Evolutionary conservation across 2,113 vertebrate species (phyloP).

Genomic region (Machaerirhynchus nigripectus): DNA sequence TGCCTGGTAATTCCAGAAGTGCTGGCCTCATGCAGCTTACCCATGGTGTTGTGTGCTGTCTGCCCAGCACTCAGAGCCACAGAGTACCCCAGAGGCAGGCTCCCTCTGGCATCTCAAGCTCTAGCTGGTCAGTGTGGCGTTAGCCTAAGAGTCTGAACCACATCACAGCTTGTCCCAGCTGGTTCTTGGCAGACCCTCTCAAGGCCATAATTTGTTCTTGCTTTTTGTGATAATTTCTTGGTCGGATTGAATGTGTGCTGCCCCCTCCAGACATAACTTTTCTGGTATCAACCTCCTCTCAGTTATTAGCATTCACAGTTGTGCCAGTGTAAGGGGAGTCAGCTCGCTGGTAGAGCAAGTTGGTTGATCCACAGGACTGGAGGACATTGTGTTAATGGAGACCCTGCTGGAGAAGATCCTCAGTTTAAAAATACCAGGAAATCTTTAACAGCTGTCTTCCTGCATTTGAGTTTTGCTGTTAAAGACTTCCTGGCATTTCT

Average conservation of each 20-base stretch:
- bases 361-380: background rate
- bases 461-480: background rate
- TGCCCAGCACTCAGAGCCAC: background rate
- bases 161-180: background rate
- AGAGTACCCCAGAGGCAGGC: background rate
- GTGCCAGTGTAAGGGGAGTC: background rate
- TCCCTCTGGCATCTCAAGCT: background rate
- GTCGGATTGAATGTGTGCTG: background rate
- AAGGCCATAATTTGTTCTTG: background rate
- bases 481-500: background rate
- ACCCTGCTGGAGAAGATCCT: background rate
- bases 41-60: background rate
- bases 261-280: background rate
- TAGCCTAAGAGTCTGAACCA: background rate
- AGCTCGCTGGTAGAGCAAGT: background rate
- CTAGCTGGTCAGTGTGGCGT: background rate
- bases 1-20: background rate
- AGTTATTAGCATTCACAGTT: background rate
- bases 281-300: background rate
- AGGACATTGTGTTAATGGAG: background rate
- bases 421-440: background rate
- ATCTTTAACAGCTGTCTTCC: background rate
- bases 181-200: background rate
- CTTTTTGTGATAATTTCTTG: background rate
- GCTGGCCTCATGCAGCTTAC: background rate